These are phyloP conservation scores for Drosophila azteca DNA, from an alignment of 1,140 invertebrate genomes.

Conservation along the genomic window DNA sequence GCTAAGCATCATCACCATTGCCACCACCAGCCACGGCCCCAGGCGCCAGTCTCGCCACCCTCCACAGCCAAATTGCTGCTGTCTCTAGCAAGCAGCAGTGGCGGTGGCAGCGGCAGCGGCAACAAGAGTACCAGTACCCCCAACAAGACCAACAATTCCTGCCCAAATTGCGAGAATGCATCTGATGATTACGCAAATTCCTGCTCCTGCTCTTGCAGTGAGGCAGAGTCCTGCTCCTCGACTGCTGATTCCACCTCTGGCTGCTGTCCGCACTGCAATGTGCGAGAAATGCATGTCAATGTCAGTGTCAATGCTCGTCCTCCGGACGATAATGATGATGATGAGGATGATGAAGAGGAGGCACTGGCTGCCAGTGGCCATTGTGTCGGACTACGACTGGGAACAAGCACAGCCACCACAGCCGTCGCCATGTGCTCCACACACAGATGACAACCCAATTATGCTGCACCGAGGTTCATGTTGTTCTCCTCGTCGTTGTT, in stretches of 20 bases:
- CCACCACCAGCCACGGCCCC: conserved; percentile 4
- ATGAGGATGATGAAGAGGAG: conserved; percentile 1
- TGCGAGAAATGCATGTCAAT: conserved; percentile 32
- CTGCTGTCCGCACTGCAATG: conserved; percentile 39
- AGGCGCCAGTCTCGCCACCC: conserved; percentile 46
- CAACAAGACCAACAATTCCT: conserved; percentile 29
- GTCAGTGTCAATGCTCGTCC: conserved; percentile 14
- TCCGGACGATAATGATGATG: conserved; percentile 4
- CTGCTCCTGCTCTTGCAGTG: conserved; percentile 54
- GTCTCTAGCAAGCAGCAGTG: conserved; percentile 53
- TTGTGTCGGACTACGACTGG: conserved; percentile 15
- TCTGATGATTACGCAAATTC: conserved; percentile 22
- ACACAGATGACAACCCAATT: conserved; percentile 68
- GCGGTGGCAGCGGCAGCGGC: conserved; percentile 10
- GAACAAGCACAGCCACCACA: conserved; percentile 16
- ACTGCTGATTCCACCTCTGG: conserved; percentile 27
- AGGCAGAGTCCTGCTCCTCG: conserved; percentile 51
- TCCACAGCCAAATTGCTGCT: conserved; percentile 67
- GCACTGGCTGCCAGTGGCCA: conserved; percentile 2
- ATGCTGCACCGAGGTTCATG: conserved; percentile 74
- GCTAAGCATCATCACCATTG: conserved; percentile 28
- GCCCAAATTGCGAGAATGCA: conserved; percentile 32
- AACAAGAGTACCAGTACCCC: conserved; percentile 2
- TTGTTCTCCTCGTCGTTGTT: conserved; percentile 48
- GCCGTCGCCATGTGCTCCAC: conserved; percentile 36